phyloP scores from a whole-genome alignment of 2,888 invertebrate species.

The Aplocera efformata region DNA sequence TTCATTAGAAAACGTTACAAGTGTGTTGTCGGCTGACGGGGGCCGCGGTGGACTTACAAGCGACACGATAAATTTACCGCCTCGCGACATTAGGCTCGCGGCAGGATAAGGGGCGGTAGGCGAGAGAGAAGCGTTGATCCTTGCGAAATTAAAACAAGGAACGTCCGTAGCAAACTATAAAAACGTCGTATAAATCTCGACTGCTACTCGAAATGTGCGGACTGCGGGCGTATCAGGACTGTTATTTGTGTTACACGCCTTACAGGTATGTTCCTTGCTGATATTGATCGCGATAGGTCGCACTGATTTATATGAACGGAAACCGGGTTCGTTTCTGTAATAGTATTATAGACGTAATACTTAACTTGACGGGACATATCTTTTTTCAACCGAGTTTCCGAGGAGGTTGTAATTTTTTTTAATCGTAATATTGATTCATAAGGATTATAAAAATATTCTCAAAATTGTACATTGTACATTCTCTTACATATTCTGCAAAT shows the following conservation, averaged over 20 bases:
- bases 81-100: constrained; percentile 68
- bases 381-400: no score
- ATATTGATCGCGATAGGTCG: constrained; percentile 49
- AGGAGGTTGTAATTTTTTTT: no score
- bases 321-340: constrained; percentile 12
- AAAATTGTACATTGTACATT: no score
- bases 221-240: constrained; percentile 54
- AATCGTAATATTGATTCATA: no score
- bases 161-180: constrained; percentile 69
- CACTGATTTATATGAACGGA: constrained; percentile 29
- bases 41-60: constrained; percentile 72
- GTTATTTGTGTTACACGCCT: constrained; percentile 58
- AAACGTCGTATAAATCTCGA: constrained; percentile 69
- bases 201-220: constrained; percentile 54
- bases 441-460: no score
- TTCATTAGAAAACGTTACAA: constrained; percentile 80
- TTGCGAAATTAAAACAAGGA: constrained; percentile 73
- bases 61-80: constrained; percentile 77
- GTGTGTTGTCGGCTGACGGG: constrained; percentile 71
- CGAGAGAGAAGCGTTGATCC: constrained; percentile 55
- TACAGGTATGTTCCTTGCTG: constrained; percentile 49
- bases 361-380: no score
- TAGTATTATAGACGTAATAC: background rate
- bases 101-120: constrained; percentile 53
- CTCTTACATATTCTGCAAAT: no score